Conservation (phyloP, 2,113 vertebrate species). For the Bujurquina vittata region DNA sequence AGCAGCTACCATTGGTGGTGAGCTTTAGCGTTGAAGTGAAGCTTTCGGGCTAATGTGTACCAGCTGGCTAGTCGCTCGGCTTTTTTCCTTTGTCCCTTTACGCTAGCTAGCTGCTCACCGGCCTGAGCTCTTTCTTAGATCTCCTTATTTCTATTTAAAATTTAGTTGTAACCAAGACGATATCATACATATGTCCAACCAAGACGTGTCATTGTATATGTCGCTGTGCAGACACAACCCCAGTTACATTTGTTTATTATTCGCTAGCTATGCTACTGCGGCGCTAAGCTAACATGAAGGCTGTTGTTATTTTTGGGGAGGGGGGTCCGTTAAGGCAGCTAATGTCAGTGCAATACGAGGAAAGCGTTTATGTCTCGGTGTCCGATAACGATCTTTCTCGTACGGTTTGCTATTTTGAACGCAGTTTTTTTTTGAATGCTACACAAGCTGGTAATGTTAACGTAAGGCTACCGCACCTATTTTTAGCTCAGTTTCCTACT, state of each 20-base stretch:
- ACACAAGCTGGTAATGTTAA: background rate
- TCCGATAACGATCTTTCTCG: background rate
- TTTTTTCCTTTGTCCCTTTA: conserved; percentile 78
- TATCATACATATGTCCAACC: background rate
- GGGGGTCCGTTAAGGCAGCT: conserved; percentile 18
- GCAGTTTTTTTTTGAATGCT: background rate
- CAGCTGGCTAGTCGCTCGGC: conserved; percentile 56
- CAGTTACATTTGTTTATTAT: conserved; percentile 24
- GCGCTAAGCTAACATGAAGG: conserved; percentile 36
- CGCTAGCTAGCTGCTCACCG: conserved; percentile 15
- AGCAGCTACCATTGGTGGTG: conserved; percentile 22
- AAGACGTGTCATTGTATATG: background rate
- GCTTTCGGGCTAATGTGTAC: conserved; percentile 52
- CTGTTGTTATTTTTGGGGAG: conserved; percentile 32
- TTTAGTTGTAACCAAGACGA: background rate
- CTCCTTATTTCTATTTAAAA: background rate
- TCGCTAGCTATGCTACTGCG: conserved; percentile 18
- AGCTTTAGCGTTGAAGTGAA: conserved; percentile 30
- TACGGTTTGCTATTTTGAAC: conserved; percentile 9
- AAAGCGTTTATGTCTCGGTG: background rate
- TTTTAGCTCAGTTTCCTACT: background rate
- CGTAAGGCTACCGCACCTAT: background rate
- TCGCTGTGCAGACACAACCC: background rate
- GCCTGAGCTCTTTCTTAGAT: background rate
- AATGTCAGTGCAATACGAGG: conserved; percentile 31